Evolutionary conservation across 2,888 invertebrate species (phyloP).

Genomic region (Boloria euphrosyne): DNA sequence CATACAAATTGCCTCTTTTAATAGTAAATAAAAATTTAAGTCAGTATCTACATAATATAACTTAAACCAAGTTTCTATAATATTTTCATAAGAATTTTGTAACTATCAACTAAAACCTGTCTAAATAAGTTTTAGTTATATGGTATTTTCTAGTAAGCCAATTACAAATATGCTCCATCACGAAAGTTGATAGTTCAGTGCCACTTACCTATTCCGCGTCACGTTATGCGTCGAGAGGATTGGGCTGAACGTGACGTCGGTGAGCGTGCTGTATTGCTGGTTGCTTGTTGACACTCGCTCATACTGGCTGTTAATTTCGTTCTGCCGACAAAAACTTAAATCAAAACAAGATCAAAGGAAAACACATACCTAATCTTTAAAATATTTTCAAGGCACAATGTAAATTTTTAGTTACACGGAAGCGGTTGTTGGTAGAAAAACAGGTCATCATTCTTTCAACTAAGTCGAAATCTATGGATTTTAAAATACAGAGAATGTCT

Average conservation of each 20-base stretch:
- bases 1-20: no score
- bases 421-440: not conserved
- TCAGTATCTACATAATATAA: no score
- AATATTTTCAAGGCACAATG: no score
- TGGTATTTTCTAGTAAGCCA: no score
- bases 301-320: conserved; percentile 77
- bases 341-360: not conserved
- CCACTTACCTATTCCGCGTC: conserved; percentile 64
- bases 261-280: conserved; percentile 59
- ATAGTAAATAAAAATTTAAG: no score
- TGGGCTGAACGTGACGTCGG: conserved; percentile 71
- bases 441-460: not conserved
- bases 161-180: no score
- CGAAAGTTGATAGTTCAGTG: not conserved
- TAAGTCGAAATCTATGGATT: not conserved
- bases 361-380: not conserved
- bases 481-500: conserved; percentile 30
- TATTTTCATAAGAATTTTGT: no score
- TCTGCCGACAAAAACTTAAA: conserved; percentile 56
- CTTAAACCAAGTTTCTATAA: no score
- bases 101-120: no score
- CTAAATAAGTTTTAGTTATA: no score
- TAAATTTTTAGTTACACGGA: no score
- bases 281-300: conserved; percentile 72
- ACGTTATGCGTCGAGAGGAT: conserved; percentile 62